Percentiles rank a stretch among this genome's conserved stretches.
phyloP scores from a whole-genome alignment of 2,888 invertebrate species.

The Tetropium fuscum region DNA sequence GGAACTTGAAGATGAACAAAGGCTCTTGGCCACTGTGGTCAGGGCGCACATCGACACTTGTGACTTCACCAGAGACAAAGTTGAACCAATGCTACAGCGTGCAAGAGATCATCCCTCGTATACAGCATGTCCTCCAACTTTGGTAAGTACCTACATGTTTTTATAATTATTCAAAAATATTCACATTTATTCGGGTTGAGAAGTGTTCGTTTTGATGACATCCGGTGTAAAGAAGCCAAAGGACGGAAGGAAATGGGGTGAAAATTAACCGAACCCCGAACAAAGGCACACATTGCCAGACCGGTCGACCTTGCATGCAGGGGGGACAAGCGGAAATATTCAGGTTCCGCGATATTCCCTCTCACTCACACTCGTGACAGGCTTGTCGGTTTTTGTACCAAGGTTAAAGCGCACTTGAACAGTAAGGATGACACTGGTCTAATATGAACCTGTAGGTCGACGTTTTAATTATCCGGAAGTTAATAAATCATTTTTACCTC shows the following conservation, averaged over 20 bases:
- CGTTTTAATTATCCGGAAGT: slow-evolving; percentile 27
- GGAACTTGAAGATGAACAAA: slow-evolving; percentile 93
- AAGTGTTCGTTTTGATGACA: slow-evolving; percentile 2
- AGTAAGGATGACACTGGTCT: slow-evolving; percentile 41
- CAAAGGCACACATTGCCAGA: slow-evolving; percentile 62
- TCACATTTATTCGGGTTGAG: slow-evolving; percentile 9
- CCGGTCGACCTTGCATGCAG: slow-evolving; percentile 63
- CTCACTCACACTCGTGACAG: slow-evolving; percentile 37
- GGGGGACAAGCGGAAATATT: slow-evolving; percentile 64
- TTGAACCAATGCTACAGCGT: slow-evolving; percentile 86
- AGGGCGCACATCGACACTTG: slow-evolving; percentile 96
- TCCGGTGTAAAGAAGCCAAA: slow-evolving; percentile 18
- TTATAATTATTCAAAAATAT: too few relatives aligned
- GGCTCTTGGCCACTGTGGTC: slow-evolving; percentile 88
- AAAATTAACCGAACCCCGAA: slow-evolving; percentile 53
- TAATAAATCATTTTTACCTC: slow-evolving; percentile 4
- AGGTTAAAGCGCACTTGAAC: slow-evolving; percentile 51
- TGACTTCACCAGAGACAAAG: slow-evolving; percentile 95
- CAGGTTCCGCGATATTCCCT: slow-evolving; percentile 56
- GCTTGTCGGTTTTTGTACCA: slow-evolving; percentile 38
- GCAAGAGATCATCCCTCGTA: slow-evolving; percentile 91
- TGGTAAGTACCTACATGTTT: slow-evolving; percentile 76
- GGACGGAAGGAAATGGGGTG: slow-evolving; percentile 55
- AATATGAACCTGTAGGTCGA: slow-evolving; percentile 33
- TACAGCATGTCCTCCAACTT: slow-evolving; percentile 85